A percentile compares a stretch with the other conserved stretches of the same genome.
phyloP scores from a whole-genome alignment of 2,797 vertebrate genomes.

The Yasuhikotakia modesta region DNA sequence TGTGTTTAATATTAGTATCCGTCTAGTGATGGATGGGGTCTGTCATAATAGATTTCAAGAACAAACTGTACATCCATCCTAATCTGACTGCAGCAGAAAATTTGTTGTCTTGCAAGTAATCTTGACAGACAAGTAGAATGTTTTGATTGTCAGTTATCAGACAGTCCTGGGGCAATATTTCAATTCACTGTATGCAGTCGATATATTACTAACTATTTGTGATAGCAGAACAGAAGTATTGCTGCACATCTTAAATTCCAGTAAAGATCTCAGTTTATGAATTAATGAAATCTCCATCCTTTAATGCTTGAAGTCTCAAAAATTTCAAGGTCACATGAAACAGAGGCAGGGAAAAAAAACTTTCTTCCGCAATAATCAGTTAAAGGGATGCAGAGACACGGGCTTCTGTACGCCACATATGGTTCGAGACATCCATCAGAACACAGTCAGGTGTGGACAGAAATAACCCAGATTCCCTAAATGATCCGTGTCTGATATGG shows the following conservation, averaged over 20 bases:
- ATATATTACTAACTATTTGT: constrained; percentile 22
- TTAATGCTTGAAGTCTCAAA: constrained; percentile 18
- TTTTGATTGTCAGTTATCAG: constrained; percentile 34
- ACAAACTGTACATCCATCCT: background rate
- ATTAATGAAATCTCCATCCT: constrained; percentile 46
- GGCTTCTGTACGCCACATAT: constrained; percentile 49
- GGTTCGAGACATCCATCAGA: constrained; percentile 55
- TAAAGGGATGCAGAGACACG: constrained; percentile 43
- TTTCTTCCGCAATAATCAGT: constrained; percentile 42
- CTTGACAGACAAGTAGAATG: constrained; percentile 1
- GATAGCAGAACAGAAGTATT: background rate
- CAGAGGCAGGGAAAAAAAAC: constrained; percentile 42
- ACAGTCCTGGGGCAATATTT: constrained; percentile 34
- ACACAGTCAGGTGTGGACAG: constrained; percentile 49
- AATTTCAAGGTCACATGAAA: constrained; percentile 54
- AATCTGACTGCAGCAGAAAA: constrained; percentile 10
- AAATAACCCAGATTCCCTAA: constrained; percentile 60
- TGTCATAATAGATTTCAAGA: constrained; percentile 18
- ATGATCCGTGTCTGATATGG: constrained; percentile 60
- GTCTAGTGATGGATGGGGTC: constrained; percentile 48
- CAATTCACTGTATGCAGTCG: constrained; percentile 10
- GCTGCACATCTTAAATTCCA: background rate
- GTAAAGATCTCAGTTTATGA: constrained; percentile 8
- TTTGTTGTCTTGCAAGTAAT: background rate
- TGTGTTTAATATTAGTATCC: background rate